Base-by-base conservation (phyloP, 2,888 invertebrate species). In the Sinhomidia bicolor region DNA sequence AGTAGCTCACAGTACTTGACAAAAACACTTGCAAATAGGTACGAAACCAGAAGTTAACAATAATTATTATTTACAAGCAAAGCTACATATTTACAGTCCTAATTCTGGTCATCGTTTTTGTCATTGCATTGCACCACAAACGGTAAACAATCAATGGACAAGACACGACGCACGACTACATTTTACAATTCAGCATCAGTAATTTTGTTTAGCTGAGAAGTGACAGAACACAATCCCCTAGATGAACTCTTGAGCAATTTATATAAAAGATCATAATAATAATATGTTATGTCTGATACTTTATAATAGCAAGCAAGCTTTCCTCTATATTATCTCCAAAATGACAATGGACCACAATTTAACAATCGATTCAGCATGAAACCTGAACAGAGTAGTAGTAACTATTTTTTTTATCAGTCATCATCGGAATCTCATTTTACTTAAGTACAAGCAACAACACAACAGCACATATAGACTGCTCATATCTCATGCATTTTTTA, bases 191-290 rank as follows among this genome's bases (percentile, higher is more conserved):
- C 47, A 65, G 32, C 29, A 62, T 20, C 23, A 10, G 41, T 41
- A 0, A 20, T 36, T 6, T 14, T 60, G 23, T 6, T 14, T 60
- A 60, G 71, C 76, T 76, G 29, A 81, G 26, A 84, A 76, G 62
- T 78, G 76, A 62, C 85, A 78, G 62, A 85, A 85, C 65, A 14
- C 41, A 76, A 44, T 60, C 26, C 60, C 76, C 81, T 17, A 81
- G 47, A 81, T 32, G 54, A n/a, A 54, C 51, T 47, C 51, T 76
- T 76, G 76, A 76, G 76, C 76, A 76, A 76, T 47, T 17, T 14
- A 29, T 36, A 36, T 36, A 36, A 36, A 36, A 36, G 7, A 36
- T n/a, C n/a, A n/a, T 29, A 62, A 62, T 12, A 14, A 29, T 62
- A 29, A 62, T 14, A 14, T n/a, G n/a, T n/a, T n/a, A n/a, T n/a